Evolutionary conservation across 2,797 vertebrate genomes (phyloP).

Genomic region (Halcyon chelicuti): DNA sequence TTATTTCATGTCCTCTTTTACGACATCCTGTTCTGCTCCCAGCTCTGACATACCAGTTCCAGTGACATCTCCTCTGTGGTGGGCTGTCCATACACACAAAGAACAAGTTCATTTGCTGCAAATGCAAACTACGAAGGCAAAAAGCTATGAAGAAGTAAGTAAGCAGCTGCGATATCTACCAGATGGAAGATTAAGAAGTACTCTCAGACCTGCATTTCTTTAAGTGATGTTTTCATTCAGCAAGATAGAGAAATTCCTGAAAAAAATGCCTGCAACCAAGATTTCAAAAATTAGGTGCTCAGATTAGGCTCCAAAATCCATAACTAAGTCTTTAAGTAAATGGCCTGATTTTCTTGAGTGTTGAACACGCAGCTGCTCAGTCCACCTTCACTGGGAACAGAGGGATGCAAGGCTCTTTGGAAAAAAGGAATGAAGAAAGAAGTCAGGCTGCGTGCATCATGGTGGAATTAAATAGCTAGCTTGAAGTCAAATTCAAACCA

Average conservation of each 20-base stretch:
- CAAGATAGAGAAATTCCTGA: background rate
- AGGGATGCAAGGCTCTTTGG: background rate
- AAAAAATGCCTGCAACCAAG: background rate
- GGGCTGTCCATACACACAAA: background rate
- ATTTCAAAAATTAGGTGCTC: background rate
- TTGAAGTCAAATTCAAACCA: background rate
- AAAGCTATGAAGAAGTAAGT: background rate
- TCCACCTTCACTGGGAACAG: fast-evolving
- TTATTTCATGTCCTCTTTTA: background rate
- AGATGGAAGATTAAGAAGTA: background rate
- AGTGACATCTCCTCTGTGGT: background rate
- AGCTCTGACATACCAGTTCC: background rate
- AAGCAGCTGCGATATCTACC: background rate
- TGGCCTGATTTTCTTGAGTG: background rate
- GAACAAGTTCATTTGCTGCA: background rate
- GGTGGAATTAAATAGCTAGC: background rate
- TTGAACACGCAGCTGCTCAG: background rate
- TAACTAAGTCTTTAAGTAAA: background rate
- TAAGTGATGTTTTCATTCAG: background rate
- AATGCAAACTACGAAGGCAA: background rate
- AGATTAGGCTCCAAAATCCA: background rate
- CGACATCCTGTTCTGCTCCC: background rate
- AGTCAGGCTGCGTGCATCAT: background rate
- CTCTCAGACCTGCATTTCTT: background rate
- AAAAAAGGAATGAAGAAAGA: background rate